A percentile compares a stretch with the other conserved stretches of the same genome.
phyloP scores from a whole-genome alignment of 2,797 vertebrate genomes.

The Tarsius wallacei region DNA sequence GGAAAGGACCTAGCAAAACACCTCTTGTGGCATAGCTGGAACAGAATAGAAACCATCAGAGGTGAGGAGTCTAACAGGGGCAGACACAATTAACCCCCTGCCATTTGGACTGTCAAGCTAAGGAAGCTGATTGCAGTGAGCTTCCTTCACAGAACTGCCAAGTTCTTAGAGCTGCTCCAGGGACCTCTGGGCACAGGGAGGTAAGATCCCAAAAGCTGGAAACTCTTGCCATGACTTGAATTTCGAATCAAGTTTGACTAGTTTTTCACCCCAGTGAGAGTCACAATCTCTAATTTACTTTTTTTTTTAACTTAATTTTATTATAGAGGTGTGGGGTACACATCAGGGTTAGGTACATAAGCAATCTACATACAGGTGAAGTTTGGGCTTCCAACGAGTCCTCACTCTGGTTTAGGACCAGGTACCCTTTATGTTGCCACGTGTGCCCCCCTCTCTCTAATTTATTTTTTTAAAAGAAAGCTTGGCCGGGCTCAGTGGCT shows the following conservation, averaged over 20 bases:
- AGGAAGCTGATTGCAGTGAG: constrained; percentile 70
- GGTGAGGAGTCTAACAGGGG: constrained; percentile 3
- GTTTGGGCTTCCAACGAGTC: too few species aligned
- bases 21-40: constrained; percentile 53
- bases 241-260: not conserved
- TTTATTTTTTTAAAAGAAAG: too few species aligned
- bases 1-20: constrained; percentile 60
- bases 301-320: not conserved
- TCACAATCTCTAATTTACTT: not conserved
- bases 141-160: constrained; percentile 66
- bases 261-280: not conserved
- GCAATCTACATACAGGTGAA: too few species aligned
- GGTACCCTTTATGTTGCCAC: too few species aligned
- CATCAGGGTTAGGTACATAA: too few species aligned
- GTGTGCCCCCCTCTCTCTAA: too few species aligned
- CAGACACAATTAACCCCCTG: constrained; percentile 64
- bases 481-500: too few species aligned
- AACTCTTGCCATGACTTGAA: not conserved
- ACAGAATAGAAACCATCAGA: constrained; percentile 56
- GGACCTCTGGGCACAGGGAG: not conserved
- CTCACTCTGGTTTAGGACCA: too few species aligned
- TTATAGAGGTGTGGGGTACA: too few species aligned
- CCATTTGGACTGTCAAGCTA: not conserved
- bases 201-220: not conserved
- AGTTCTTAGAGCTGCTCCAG: constrained; percentile 60